These are phyloP conservation scores for Ctenoplectra terminalis DNA, from an alignment of 1,140 invertebrate species.

Conservation along the genomic window DNA sequence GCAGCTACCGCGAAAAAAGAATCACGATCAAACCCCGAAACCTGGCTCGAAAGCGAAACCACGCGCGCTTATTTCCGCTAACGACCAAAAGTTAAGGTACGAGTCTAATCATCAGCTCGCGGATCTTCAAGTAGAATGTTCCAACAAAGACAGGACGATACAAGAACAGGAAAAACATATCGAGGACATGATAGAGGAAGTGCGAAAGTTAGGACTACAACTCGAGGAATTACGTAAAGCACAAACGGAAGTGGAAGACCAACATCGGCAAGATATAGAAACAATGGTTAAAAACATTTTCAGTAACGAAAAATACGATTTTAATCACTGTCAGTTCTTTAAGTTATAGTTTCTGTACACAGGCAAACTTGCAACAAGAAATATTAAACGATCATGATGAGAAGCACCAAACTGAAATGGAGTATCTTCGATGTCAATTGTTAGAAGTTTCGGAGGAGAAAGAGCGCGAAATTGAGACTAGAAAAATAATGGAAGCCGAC, in stretches of 20 bases:
- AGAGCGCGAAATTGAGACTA: conserved; percentile 60
- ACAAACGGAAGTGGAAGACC: conserved; percentile 61
- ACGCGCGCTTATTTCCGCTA: conserved; percentile 45
- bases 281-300: conserved; percentile 68
- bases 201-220: conserved; percentile 60
- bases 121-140: conserved; percentile 78
- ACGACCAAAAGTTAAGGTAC: conserved; percentile 66
- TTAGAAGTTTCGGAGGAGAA: conserved; percentile 61
- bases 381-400: conserved; percentile 66
- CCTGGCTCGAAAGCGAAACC: conserved; percentile 61
- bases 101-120: conserved; percentile 73
- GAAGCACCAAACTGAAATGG: conserved; percentile 66
- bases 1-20: conserved; percentile 70
- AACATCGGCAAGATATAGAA: conserved; percentile 74
- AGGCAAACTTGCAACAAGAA: conserved; percentile 74
- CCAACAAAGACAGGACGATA: conserved; percentile 79
- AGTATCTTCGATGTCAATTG: conserved; percentile 67
- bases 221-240: conserved; percentile 57
- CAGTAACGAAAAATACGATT: background rate
- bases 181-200: conserved; percentile 73
- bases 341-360: conserved; percentile 30
- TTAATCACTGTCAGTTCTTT: background rate
- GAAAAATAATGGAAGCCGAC: conserved; percentile 48
- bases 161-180: conserved; percentile 77
- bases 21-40: conserved; percentile 57